phyloP scores from a whole-genome alignment of 1,140 invertebrate genomes.

The Drosophila murphyi region DNA sequence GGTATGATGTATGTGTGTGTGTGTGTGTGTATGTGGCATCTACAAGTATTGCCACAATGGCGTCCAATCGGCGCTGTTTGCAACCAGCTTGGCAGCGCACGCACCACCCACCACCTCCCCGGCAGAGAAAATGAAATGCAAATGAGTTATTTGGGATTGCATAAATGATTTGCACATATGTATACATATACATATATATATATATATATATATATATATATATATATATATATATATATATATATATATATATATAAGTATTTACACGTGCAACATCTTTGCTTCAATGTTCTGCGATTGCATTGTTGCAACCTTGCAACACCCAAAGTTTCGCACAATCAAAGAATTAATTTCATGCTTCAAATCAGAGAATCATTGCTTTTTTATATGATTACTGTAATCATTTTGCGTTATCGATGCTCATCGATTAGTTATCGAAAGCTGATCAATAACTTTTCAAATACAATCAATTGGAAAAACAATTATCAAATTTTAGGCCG shows the following conservation, averaged over 20 bases:
- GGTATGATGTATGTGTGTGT: background rate
- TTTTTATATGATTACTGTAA: too few relatives aligned
- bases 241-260: background rate
- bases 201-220: background rate
- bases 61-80: conserved; percentile 40
- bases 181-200: background rate
- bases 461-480: background rate
- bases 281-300: background rate
- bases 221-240: background rate
- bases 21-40: conserved; percentile 21
- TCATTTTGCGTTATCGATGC: background rate
- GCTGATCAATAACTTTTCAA: background rate
- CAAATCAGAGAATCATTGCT: too few relatives aligned
- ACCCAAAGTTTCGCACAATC: background rate
- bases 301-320: background rate
- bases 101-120: conserved; percentile 4
- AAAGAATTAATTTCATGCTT: background rate
- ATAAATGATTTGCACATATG: background rate
- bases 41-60: conserved; percentile 41
- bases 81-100: conserved; percentile 8
- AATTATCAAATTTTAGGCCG: too few relatives aligned
- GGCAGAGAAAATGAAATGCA: background rate
- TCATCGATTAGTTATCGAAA: background rate
- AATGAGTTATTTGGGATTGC: conserved; percentile 28
- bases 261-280: background rate